These are phyloP conservation scores for Falco cherrug DNA, from an alignment of 2,797 vertebrate genomes.

Conservation along the genomic window DNA sequence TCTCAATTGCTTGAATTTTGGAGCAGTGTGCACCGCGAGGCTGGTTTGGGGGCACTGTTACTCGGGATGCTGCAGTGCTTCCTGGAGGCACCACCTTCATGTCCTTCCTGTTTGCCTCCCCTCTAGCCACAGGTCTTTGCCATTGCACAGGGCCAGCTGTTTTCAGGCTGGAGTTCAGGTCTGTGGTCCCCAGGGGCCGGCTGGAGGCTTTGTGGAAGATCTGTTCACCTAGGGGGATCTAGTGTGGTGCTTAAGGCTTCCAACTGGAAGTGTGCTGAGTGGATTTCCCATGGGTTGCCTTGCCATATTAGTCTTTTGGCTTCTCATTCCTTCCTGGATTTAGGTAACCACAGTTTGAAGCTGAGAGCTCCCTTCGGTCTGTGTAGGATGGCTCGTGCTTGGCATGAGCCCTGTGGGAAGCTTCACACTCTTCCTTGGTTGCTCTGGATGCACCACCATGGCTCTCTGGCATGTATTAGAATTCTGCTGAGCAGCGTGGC, in stretches of 20 bases:
- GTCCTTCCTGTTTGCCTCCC: neutral
- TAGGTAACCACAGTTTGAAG: neutral
- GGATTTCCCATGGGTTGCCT: neutral
- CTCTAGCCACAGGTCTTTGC: neutral
- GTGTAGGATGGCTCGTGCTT: neutral
- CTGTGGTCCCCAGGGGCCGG: neutral
- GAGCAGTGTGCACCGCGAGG: neutral
- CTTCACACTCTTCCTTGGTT: neutral
- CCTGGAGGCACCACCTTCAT: neutral
- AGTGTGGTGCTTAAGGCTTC: neutral
- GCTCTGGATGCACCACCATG: neutral
- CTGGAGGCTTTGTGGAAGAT: neutral
- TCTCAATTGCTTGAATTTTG: neutral
- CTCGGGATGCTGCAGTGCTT: neutral
- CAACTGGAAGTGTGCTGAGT: fast-evolving
- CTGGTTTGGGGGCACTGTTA: neutral
- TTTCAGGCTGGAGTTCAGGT: neutral
- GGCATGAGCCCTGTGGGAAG: neutral
- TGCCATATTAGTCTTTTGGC: fast-evolving
- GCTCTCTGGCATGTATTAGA: neutral
- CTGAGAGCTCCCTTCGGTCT: neutral
- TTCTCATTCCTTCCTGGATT: neutral
- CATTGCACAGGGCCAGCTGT: neutral
- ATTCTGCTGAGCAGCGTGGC: neutral
- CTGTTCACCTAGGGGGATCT: neutral